Evolutionary conservation across 2,113 vertebrate species (phyloP).

Genomic region (Empidonax traillii): DNA sequence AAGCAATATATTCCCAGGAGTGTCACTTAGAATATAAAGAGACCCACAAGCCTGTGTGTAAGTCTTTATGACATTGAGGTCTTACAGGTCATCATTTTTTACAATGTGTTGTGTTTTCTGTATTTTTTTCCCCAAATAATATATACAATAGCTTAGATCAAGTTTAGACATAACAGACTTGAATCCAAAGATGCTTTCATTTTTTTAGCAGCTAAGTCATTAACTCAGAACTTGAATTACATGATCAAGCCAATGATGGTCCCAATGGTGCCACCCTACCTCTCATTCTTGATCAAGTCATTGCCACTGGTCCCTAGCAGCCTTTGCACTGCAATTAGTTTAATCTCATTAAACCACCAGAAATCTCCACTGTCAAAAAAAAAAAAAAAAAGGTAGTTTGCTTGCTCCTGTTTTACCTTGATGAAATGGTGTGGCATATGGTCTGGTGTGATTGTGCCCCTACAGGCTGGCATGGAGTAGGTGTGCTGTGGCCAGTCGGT

Average conservation of each 20-base stretch:
- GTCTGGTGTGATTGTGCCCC: not conserved
- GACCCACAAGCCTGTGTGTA: not conserved
- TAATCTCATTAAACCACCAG: not conserved
- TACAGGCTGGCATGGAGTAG: not conserved
- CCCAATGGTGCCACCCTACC: not conserved
- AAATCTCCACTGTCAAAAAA: not conserved
- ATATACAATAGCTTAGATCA: not conserved
- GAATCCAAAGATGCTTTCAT: not conserved
- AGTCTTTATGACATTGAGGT: not conserved
- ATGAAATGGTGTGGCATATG: not conserved
- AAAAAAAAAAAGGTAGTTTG: accelerated
- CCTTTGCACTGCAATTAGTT: not conserved
- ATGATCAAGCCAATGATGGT: accelerated
- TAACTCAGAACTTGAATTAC: not conserved
- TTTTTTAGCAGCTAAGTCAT: not conserved
- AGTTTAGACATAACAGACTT: not conserved
- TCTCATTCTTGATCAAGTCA: not conserved
- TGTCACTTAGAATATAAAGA: not conserved
- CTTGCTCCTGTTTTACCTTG: not conserved
- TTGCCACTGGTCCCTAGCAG: not conserved
- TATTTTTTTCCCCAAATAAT: not conserved
- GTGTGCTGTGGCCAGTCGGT: not conserved
- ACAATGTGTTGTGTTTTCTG: not conserved
- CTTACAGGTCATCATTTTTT: not conserved
- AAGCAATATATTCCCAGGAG: not conserved